Evolutionary conservation across 2,797 vertebrate genomes (phyloP), one percentile per base, ranked within the genome.

Genomic region (Poecilia wingei): DNA sequence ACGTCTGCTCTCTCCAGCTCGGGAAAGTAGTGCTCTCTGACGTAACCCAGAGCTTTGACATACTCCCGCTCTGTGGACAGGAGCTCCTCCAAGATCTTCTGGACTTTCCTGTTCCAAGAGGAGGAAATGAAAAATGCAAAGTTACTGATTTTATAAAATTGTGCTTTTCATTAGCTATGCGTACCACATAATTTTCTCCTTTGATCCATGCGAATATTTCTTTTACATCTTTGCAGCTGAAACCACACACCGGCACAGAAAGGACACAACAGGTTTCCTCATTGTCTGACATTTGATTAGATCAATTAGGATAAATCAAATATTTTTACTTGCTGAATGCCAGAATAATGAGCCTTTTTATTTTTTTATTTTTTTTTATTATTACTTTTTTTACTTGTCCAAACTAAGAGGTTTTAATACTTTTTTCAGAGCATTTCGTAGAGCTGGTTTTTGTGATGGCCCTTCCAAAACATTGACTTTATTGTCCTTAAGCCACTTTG

Each of bases 21-120:
- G 0, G 96, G 95, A 70, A 96, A 93, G 93, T 96, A 96, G 82
- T 97, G 93, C 75, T 96, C 93, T 36, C 95, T 85, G 6, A 96
- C 95, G 2, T 96, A 96, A n/a, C 95, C 95, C 80, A 97, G 92
- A 16, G 95, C 95, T 64, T 93, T 94, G 47, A 96, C 95, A 5
- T 96, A 96, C 86, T 97, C 95, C 80, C 91, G 93, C 90, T 97
- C 96, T 18, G 96, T 96, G 79, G 93, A 84, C 78, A 96, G 87
- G 28, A 97, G 89, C 89, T 97, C 96, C 84, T 96, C 94, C 89
- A 96, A 93, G 84, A 97, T 96, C 82, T 82, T 91, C 84, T 84
- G 89, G 53, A 96, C 89, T 77, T 95, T 96, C 88, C 96, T 97
- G 88, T 68, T 78, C 25, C 80, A 46, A 66, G 36, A 31, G 31